phyloP scores from a whole-genome alignment of 1,140 invertebrate species.

The Pogonognathellus flavescens region DNA sequence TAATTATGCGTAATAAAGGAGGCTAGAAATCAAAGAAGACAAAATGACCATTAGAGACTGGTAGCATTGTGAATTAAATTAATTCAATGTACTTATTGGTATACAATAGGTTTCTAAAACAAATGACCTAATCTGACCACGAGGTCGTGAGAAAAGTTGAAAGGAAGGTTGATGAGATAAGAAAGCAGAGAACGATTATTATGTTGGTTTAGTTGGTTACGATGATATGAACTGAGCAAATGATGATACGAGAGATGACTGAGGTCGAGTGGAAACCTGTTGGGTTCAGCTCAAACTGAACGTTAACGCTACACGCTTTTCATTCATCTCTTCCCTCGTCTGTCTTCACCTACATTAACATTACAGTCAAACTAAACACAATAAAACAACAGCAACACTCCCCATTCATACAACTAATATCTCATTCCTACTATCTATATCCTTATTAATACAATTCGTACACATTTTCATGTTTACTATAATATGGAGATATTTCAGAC shows the following conservation, averaged over 20 bases:
- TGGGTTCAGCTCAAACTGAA: not conserved
- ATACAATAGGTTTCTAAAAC: not conserved
- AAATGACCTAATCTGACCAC: constrained; percentile 45
- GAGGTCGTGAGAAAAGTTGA: constrained; percentile 43
- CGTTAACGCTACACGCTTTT: not conserved
- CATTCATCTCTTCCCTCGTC: too few relatives aligned
- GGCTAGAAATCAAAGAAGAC: not conserved
- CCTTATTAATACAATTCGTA: too few relatives aligned
- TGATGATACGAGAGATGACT: constrained; percentile 19
- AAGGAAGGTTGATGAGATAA: constrained; percentile 48
- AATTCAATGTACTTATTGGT: too few relatives aligned
- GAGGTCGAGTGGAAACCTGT: constrained; percentile 30
- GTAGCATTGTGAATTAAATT: too few relatives aligned
- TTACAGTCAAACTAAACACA: too few relatives aligned
- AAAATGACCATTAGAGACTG: not conserved
- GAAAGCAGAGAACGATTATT: constrained; percentile 8
- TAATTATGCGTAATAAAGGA: not conserved
- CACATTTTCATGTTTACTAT: too few relatives aligned
- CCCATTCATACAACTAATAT: too few relatives aligned
- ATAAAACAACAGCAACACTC: too few relatives aligned
- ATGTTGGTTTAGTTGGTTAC: not conserved
- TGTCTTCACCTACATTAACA: too few relatives aligned
- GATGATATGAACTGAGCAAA: not conserved
- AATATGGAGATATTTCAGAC: too few relatives aligned
- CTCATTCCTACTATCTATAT: too few relatives aligned